Evolutionary conservation across 2,797 vertebrate species (phyloP).

Genomic region (Sebastolobus altivelis): DNA sequence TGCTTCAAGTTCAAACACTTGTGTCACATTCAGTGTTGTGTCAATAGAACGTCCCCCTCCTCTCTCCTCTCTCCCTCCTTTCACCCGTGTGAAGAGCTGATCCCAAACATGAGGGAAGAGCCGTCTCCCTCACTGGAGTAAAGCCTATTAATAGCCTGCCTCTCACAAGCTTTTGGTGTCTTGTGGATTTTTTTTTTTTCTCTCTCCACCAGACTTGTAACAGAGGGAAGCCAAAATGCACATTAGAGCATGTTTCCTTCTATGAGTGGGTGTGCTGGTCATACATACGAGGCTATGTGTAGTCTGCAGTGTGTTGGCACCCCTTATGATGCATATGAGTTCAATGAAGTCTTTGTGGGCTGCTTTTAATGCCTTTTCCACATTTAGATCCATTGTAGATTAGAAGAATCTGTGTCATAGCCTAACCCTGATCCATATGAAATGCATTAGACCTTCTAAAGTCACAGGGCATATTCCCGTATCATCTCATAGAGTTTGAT

Average conservation of each 20-base stretch:
- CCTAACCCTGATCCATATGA: neutral
- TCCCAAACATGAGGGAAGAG: slow-evolving; percentile 67
- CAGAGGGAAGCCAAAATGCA: slow-evolving; percentile 45
- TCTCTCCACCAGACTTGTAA: slow-evolving; percentile 47
- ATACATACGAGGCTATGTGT: slow-evolving; percentile 27
- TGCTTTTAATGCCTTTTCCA: slow-evolving; percentile 37
- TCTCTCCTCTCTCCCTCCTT: slow-evolving; percentile 18
- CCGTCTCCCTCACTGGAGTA: slow-evolving; percentile 65
- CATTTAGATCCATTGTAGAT: slow-evolving; percentile 19
- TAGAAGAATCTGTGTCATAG: slow-evolving; percentile 30
- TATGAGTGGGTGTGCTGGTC: slow-evolving; percentile 29
- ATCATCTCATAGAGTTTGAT: neutral
- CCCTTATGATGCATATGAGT: slow-evolving; percentile 26
- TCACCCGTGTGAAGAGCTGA: slow-evolving; percentile 63
- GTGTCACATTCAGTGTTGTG: slow-evolving; percentile 65
- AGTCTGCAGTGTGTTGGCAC: slow-evolving; percentile 40
- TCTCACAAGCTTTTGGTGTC: slow-evolving; percentile 63
- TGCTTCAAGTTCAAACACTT: slow-evolving; percentile 42
- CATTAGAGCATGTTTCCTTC: slow-evolving; percentile 37
- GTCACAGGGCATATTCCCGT: neutral
- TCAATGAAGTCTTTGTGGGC: slow-evolving; percentile 70
- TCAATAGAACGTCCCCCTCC: slow-evolving; percentile 47
- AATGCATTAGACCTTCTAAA: neutral
- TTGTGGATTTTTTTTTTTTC: slow-evolving; percentile 36
- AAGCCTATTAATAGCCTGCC: slow-evolving; percentile 77